Evolutionary conservation across 2,888 invertebrate species (phyloP), one percentile per base, ranked within the genome.

Genomic region (Xanthia togata): DNA sequence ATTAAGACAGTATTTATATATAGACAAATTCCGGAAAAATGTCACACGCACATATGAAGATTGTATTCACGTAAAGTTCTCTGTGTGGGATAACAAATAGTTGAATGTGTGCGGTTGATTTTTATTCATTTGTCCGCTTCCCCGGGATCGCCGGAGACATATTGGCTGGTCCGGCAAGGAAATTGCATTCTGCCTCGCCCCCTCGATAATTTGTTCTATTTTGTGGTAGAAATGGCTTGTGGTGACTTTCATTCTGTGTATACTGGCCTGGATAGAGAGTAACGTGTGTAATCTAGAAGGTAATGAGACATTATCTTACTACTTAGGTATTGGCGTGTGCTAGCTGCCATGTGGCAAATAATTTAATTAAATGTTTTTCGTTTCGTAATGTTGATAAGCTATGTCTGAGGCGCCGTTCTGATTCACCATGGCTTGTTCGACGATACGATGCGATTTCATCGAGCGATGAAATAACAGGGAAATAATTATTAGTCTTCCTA

Each of bases 181-280:
- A 92, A 92, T 92, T 92, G 92, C 92, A 92, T 92, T 92, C 89
- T 88, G 80, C 85, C 86, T 87, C 89, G 84, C 82, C 87, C 89
- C 79, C 80, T 73, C 84, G 87, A 91, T 91, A 90, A 90, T 91
- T 91, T 89, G 88, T 90, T 86, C 83, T 62, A 57, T 77, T 80
- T 78, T 73, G 76, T 57, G 71, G 35, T 53, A 26, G 70, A 69
- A 68, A 75, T 65, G 38, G 55, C 65, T 64, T 31, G 68, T 78
- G 72, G 60, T 50, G 63, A 59, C 38, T 77, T 76, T 78, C 57
- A 78, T 85, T 78, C 44, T 50, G 20, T 72, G 26, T 23, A 26
- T 38, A 62, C 4, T 78, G 64, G 63, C 57, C 63, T 71, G 67
- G 9, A 73, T 38, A 6, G 12, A 64, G n/a, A 14, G 5, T 72